A percentile compares a stretch with the other conserved stretches of the same genome.
Conservation (phyloP, 2,888 invertebrate species). For the Athalia circularis region DNA sequence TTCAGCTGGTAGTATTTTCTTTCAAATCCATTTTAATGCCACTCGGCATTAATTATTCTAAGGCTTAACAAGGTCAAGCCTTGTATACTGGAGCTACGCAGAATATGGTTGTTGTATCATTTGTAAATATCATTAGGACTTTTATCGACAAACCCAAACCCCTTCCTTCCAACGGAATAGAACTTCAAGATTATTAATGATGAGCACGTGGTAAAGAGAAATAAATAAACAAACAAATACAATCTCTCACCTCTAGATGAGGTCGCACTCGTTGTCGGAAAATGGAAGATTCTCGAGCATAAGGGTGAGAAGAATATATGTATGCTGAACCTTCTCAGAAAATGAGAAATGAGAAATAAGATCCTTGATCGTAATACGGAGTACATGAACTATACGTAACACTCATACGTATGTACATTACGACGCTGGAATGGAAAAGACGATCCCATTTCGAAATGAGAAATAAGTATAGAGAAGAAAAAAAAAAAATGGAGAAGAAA, state of each 20-base stretch:
- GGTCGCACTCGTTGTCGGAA: too few species aligned
- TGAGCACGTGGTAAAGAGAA: too few species aligned
- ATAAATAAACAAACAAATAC: too few species aligned
- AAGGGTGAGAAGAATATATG: not conserved
- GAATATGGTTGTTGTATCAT: too few species aligned
- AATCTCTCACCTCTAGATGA: too few species aligned
- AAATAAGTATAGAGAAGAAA: not conserved
- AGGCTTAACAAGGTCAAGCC: constrained; percentile 20
- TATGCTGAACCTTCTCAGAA: constrained; percentile 22
- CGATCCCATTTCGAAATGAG: constrained; percentile 1
- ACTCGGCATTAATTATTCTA: constrained; percentile 38
- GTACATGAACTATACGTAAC: too few species aligned
- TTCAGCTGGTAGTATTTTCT: constrained; percentile 3
- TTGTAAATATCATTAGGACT: not conserved
- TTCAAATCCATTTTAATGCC: not conserved
- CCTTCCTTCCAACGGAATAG: not conserved
- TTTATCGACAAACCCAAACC: not conserved
- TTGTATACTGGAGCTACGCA: not conserved
- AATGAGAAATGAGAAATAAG: constrained; percentile 37
- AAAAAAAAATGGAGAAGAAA: not conserved
- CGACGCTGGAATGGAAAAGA: not conserved
- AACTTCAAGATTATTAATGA: constrained; percentile 19
- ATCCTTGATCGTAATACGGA: not conserved
- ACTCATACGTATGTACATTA: too few species aligned
- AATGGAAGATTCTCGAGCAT: not conserved